A percentile compares a stretch with the other conserved stretches of the same genome.
These are phyloP conservation scores for Sycobia sp. DNA, from an alignment of 1,140 invertebrate genomes.

Conservation along the genomic window DNA sequence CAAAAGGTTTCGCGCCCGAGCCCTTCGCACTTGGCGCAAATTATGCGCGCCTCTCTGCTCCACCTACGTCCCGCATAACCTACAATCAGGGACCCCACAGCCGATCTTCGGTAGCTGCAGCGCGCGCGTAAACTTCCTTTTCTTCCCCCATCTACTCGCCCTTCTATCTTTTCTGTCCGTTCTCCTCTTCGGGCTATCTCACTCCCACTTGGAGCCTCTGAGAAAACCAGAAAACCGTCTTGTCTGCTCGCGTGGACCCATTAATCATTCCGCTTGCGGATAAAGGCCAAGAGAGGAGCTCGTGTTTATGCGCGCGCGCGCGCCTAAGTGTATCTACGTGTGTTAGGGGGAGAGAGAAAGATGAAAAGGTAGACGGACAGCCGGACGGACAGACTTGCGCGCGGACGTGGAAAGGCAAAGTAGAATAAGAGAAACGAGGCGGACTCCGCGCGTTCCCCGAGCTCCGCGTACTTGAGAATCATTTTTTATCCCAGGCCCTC, in stretches of 20 bases:
- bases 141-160: not conserved
- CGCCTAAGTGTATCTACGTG: too few relatives aligned
- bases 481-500: conserved; percentile 20
- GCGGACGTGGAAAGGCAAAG: conserved; percentile 9
- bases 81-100: conserved; percentile 40
- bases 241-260: conserved; percentile 33
- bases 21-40: conserved; percentile 40
- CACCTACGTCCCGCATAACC: conserved; percentile 41
- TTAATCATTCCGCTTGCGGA: conserved; percentile 43
- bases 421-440: conserved; percentile 1
- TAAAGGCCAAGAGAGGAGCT: conserved; percentile 37
- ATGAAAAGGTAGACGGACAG: conserved; percentile 36
- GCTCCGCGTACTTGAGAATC: conserved; percentile 2
- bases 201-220: conserved; percentile 13
- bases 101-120: conserved; percentile 29
- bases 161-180: conserved; percentile 29
- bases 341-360: conserved; percentile 22
- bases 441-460: not conserved
- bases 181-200: conserved; percentile 31
- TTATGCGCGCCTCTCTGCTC: too few relatives aligned
- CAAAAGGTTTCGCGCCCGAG: conserved; percentile 35
- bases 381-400: conserved; percentile 36
- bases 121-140: not conserved
- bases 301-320: too few relatives aligned
- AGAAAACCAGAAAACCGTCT: conserved; percentile 42